Conservation (phyloP, 23 tunicate species). For the Halocynthia aurantium region DNA sequence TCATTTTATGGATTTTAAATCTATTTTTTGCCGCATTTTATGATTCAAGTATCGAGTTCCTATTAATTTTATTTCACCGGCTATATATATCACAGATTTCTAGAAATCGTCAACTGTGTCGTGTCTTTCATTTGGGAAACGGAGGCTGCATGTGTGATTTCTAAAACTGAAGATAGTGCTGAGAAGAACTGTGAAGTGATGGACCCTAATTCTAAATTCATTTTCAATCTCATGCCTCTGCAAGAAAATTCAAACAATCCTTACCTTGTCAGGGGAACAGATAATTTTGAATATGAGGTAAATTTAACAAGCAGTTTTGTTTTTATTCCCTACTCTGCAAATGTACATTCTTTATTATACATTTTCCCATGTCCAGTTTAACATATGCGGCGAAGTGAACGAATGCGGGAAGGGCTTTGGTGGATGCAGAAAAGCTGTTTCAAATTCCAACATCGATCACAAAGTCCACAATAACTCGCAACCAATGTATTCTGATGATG, state of each 20-base stretch:
- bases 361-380: conserved; percentile 13
- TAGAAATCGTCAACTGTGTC: conserved; percentile 32
- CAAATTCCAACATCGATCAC: neutral
- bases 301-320: too few relatives aligned
- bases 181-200: conserved; percentile 22
- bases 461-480: conserved; percentile 8
- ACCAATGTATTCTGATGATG: conserved; percentile 50
- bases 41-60: too few relatives aligned
- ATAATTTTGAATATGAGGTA: neutral
- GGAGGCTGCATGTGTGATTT: conserved; percentile 43
- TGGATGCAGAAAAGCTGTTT: conserved; percentile 20
- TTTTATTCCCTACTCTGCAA: too few relatives aligned
- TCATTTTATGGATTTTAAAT: neutral
- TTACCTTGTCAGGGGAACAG: conserved; percentile 23
- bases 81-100: conserved; percentile 7
- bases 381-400: conserved; percentile 43
- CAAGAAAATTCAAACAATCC: conserved; percentile 20
- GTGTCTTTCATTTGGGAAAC: conserved; percentile 43
- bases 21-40: too few relatives aligned
- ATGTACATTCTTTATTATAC: neutral
- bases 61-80: too few relatives aligned
- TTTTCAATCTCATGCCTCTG: conserved; percentile 35
- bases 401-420: conserved; percentile 19
- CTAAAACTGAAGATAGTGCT: conserved; percentile 1
- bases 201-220: conserved; percentile 24